Evolutionary conservation across 2,888 invertebrate genomes (phyloP), one percentile per base, ranked within the genome.

Genomic region (Scaptomyza tumidula): DNA sequence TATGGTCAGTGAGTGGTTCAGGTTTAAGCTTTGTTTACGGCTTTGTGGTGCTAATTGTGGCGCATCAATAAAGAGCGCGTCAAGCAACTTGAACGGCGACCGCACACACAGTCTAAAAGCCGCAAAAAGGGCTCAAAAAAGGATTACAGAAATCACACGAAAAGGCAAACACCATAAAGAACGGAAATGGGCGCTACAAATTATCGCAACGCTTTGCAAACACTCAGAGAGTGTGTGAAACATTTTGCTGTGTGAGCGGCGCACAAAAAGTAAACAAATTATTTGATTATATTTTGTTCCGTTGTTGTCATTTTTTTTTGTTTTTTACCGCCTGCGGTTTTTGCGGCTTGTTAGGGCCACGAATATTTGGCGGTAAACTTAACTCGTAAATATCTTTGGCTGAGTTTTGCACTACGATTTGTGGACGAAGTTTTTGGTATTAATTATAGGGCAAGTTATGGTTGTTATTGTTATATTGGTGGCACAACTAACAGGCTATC

Each of bases 131-230:
- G 53, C 35, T 11, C 14, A 29, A 58, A 46, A 27, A 11, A 16
- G 2, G 14, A 14, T 0, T 2, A 10, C 10, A 9, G 50, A 50
- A 60, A 35, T 61, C 71, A 54, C 81, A 39, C 37, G 7, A 39
- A 39, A 39, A 39, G 39, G 14, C 33, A 33, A n/a, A n/a, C n/a
- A 37, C 5, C 41, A 82, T 77, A 74, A 83, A 85, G 78, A 89
- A 82, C 89, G 89, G 89, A 85, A 85, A 85, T 85, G 88, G 89
- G 65, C 65, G 80, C 88, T 79, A 86, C 89, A 89, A 85, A 85
- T 85, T 85, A 87, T 71, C 85, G 77, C 89, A 63, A 76, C 56
- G 50, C 31, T 41, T 53, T 35, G 43, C 44, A 39, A 29, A 31
- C 14, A n/a, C 35, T 45, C 46, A 14, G 7, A 39, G 27, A 24